These are phyloP conservation scores for Polyommatus iphigenia DNA, from an alignment of 2,888 invertebrate genomes.

Conservation along the genomic window DNA sequence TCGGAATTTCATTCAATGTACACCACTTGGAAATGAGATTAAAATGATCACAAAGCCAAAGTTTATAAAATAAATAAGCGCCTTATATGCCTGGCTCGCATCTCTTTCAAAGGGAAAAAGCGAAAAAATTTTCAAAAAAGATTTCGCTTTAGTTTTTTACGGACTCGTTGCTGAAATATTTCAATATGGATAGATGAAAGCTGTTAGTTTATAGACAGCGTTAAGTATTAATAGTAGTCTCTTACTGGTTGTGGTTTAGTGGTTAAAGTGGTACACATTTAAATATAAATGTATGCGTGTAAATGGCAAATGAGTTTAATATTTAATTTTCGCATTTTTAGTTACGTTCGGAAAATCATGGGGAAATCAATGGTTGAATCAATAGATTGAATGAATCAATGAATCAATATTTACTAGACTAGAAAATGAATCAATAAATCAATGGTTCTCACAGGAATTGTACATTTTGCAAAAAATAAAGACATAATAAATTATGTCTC, in stretches of 20 bases:
- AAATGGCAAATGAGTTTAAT: no score
- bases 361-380: no score
- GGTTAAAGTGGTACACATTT: not conserved
- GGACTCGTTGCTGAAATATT: not conserved
- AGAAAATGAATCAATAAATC: no score
- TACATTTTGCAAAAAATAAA: no score
- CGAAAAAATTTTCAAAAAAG: not conserved
- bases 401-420: no score
- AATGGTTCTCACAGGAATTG: no score
- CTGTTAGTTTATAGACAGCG: not conserved
- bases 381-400: no score
- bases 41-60: constrained; percentile 16
- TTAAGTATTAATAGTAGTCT: not conserved
- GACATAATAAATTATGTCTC: no score
- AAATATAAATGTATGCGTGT: no score
- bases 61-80: constrained; percentile 3
- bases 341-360: no score
- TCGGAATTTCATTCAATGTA: not conserved
- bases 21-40: constrained; percentile 1
- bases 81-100: not conserved
- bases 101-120: constrained; percentile 9
- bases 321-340: no score
- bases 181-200: not conserved
- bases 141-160: not conserved
- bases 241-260: not conserved